Evolutionary conservation across 1,140 invertebrate genomes (phyloP).

Genomic region (Propsilocerus akamusi): DNA sequence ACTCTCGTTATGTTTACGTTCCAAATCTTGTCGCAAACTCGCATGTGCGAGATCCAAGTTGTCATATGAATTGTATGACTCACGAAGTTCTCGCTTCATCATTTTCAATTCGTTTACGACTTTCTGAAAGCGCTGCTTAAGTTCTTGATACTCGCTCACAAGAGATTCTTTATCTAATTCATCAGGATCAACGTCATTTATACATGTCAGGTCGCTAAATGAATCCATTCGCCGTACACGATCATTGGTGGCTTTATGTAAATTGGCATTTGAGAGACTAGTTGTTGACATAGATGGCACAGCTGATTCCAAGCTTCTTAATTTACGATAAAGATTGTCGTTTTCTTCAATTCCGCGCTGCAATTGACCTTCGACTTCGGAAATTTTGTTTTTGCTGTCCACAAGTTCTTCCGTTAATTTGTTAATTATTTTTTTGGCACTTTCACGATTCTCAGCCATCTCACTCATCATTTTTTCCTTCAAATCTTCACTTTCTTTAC

Average conservation of each 20-base stretch:
- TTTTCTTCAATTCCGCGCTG: conserved; percentile 56
- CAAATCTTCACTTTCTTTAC: conserved; percentile 41
- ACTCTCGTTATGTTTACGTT: conserved; percentile 44
- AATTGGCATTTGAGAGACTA: conserved; percentile 25
- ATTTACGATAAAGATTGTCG: conserved; percentile 43
- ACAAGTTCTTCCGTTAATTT: conserved; percentile 15
- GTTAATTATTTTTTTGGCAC: conserved; percentile 23
- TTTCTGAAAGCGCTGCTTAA: conserved; percentile 57
- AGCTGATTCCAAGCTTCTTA: conserved; percentile 45
- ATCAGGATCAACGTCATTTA: conserved; percentile 56
- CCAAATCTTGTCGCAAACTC: conserved; percentile 50
- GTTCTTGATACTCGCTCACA: conserved; percentile 59
- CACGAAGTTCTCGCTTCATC: conserved; percentile 63
- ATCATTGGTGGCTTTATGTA: conserved; percentile 17
- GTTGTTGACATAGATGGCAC: conserved; percentile 12
- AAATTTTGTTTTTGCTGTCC: conserved; percentile 20
- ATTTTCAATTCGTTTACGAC: conserved; percentile 63
- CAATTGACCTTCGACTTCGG: conserved; percentile 28
- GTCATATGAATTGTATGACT: conserved; percentile 60
- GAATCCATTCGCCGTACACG: conserved; percentile 50
- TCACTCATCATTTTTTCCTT: conserved; percentile 20
- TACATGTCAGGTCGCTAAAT: conserved; percentile 59
- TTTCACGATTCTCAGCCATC: conserved; percentile 23
- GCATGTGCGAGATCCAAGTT: conserved; percentile 56
- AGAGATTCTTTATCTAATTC: conserved; percentile 54